Evolutionary conservation across 2,797 vertebrate genomes (phyloP).

Genomic region (Sebastes goodei): DNA sequence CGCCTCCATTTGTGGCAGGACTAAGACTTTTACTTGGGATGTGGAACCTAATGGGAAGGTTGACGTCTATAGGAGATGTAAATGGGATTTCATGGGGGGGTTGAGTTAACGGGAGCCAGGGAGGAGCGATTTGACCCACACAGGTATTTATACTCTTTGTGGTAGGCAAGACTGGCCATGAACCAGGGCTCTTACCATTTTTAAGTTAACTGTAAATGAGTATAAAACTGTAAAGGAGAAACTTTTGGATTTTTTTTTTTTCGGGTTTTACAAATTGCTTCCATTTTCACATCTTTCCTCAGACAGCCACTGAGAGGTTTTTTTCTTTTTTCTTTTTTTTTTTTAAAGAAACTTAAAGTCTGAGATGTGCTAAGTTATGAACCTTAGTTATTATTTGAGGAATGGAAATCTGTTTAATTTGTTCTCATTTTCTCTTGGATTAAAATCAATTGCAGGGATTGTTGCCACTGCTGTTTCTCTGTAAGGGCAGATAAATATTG

Average conservation of each 20-base stretch:
- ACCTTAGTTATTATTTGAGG: slow-evolving; percentile 63
- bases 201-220: slow-evolving; percentile 83
- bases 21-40: slow-evolving; percentile 73
- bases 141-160: slow-evolving; percentile 70
- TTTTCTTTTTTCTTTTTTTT: background rate
- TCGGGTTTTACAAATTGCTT: slow-evolving; percentile 72
- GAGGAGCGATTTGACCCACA: slow-evolving; percentile 69
- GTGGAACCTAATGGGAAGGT: slow-evolving; percentile 64
- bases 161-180: slow-evolving; percentile 67
- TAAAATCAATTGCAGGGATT: slow-evolving; percentile 89
- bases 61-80: slow-evolving; percentile 71
- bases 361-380: slow-evolving; percentile 67
- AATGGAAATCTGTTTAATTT: slow-evolving; percentile 73
- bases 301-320: slow-evolving; percentile 40
- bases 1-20: slow-evolving; percentile 76
- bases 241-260: slow-evolving; percentile 55
- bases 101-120: slow-evolving; percentile 50
- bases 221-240: slow-evolving; percentile 81
- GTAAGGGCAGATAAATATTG: slow-evolving; percentile 89
- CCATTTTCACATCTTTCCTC: slow-evolving; percentile 67
- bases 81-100: slow-evolving; percentile 59
- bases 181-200: slow-evolving; percentile 75
- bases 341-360: slow-evolving; percentile 37
- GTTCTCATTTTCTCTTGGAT: slow-evolving; percentile 79
- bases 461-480: slow-evolving; percentile 88